Percentiles rank a stretch among this genome's conserved stretches.
These are phyloP conservation scores for Allobates femoralis DNA, from an alignment of 2,797 vertebrate genomes.

Conservation along the genomic window DNA sequence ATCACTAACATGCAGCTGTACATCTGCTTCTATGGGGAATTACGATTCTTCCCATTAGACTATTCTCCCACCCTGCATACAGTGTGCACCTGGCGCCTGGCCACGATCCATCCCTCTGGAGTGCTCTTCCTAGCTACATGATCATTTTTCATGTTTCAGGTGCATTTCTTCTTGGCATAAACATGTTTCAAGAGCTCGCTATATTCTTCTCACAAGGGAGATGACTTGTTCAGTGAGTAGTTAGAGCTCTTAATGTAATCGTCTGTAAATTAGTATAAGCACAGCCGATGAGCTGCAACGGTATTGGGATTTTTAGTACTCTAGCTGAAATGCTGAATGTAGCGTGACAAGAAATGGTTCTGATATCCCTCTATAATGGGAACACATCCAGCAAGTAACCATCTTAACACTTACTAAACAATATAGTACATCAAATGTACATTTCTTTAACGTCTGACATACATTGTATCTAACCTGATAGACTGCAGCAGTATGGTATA, in stretches of 20 bases:
- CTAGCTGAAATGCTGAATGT: slow-evolving; percentile 37
- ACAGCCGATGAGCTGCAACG: slow-evolving; percentile 25
- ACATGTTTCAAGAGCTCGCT: slow-evolving; percentile 42
- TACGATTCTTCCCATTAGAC: neutral
- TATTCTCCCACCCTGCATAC: slow-evolving; percentile 9
- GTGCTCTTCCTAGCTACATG: slow-evolving; percentile 19
- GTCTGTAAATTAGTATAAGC: slow-evolving; percentile 46
- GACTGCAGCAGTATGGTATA: neutral
- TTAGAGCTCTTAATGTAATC: slow-evolving; percentile 50
- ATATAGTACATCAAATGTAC: neutral
- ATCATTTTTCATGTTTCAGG: slow-evolving; percentile 50
- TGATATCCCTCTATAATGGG: slow-evolving; percentile 1
- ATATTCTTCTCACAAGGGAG: slow-evolving; percentile 49
- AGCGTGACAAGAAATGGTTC: slow-evolving; percentile 7
- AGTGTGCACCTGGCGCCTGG: slow-evolving; percentile 30
- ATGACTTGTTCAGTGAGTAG: slow-evolving; percentile 43
- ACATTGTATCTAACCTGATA: neutral
- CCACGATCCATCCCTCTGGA: slow-evolving; percentile 34
- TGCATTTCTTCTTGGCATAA: slow-evolving; percentile 53
- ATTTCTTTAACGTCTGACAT: neutral
- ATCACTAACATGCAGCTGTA: slow-evolving; percentile 1
- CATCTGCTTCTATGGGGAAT: slow-evolving; percentile 9
- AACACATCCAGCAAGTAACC: slow-evolving; percentile 14
- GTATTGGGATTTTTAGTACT: slow-evolving; percentile 40
- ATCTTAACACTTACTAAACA: neutral